Conservation (phyloP, 1,140 invertebrate genomes). For the Vollenhovia emeryi region DNA sequence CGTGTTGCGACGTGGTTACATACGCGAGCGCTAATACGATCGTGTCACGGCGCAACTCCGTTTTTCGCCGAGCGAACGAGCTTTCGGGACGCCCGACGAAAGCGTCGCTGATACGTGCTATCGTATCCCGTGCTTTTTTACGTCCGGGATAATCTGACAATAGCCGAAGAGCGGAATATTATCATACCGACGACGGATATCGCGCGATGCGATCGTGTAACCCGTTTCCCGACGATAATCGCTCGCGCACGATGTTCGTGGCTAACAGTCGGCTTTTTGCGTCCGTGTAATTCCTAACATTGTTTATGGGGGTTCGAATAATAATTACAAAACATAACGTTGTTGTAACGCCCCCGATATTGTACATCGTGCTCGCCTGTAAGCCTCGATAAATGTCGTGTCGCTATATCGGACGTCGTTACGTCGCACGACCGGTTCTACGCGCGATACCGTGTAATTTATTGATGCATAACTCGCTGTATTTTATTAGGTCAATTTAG, state of each 20-base stretch:
- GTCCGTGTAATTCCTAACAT: not conserved
- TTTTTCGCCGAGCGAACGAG: slow-evolving; percentile 66
- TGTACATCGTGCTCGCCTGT: slow-evolving; percentile 12
- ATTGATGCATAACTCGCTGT: slow-evolving; percentile 46
- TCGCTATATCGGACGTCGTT: slow-evolving; percentile 38
- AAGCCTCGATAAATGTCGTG: slow-evolving; percentile 27
- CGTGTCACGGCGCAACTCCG: slow-evolving; percentile 23
- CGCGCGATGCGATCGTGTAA: slow-evolving; percentile 12
- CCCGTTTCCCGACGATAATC: slow-evolving; percentile 28
- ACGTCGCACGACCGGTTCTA: slow-evolving; percentile 50
- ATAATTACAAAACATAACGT: slow-evolving; percentile 48
- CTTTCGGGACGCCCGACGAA: not conserved
- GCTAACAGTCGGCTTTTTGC: slow-evolving; percentile 18
- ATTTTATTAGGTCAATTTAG: slow-evolving; percentile 57
- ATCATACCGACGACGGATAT: slow-evolving; percentile 25
- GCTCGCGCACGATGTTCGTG: slow-evolving; percentile 31
- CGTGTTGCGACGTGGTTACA: slow-evolving; percentile 52
- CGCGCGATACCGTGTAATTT: slow-evolving; percentile 35
- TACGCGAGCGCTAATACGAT: slow-evolving; percentile 35
- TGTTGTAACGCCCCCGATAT: slow-evolving; percentile 36
- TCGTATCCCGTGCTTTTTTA: no score
- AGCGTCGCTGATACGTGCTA: not conserved
- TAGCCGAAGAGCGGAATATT: not conserved
- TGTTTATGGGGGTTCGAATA: slow-evolving; percentile 41
- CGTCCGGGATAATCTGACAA: not conserved